These are phyloP conservation scores for Artibeus jamaicensis DNA, from an alignment of 2,797 vertebrate genomes.

Conservation along the genomic window DNA sequence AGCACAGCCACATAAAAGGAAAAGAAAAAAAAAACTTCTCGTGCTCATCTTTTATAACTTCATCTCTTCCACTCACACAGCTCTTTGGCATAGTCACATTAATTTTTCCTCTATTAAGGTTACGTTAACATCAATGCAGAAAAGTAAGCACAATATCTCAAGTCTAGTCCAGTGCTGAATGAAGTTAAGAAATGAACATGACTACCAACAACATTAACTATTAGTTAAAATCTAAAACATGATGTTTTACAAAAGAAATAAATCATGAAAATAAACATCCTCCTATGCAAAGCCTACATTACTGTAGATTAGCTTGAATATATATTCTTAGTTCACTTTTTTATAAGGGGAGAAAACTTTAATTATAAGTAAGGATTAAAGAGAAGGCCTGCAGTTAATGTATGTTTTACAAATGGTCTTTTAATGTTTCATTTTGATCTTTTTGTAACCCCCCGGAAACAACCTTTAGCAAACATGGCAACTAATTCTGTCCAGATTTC, in stretches of 20 bases:
- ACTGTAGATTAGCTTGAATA: not conserved
- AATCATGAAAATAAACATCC: slow-evolving; percentile 43
- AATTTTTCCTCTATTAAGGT: not conserved
- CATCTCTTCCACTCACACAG: not conserved
- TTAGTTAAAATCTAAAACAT: slow-evolving; percentile 45
- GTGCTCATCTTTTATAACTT: not conserved
- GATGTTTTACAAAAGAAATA: slow-evolving; percentile 54
- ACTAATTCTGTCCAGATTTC: slow-evolving; percentile 84
- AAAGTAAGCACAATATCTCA: not conserved
- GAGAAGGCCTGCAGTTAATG: slow-evolving; percentile 46
- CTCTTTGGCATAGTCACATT: not conserved
- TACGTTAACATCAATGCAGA: not conserved
- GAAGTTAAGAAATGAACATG: slow-evolving; percentile 3
- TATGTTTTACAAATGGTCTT: slow-evolving; percentile 72
- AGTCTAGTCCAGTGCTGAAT: not conserved
- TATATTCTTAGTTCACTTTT: not conserved
- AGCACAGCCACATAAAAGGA: not conserved
- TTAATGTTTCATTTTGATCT: slow-evolving; percentile 78
- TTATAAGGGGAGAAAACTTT: not conserved
- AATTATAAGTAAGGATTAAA: slow-evolving; percentile 38
- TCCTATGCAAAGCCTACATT: not conserved
- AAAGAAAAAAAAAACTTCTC: not conserved
- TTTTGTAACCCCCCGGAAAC: slow-evolving; percentile 83
- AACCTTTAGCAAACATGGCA: slow-evolving; percentile 73
- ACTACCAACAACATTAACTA: not conserved